Base-by-base conservation (phyloP, 2,888 invertebrate species). In the Ephialtes manifestator region DNA sequence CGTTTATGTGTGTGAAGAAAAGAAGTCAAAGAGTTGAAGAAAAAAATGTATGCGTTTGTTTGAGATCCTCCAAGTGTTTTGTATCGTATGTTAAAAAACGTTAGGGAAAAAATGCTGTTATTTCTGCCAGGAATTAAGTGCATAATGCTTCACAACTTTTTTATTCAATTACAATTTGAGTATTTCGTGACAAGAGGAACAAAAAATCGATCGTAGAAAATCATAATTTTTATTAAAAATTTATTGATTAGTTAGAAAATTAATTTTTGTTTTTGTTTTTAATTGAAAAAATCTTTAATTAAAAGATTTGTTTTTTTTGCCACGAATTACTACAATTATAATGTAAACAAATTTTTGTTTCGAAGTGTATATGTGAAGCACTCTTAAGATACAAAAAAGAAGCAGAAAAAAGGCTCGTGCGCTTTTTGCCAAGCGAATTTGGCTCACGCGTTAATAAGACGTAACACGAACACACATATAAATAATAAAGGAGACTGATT, bases 381-480 rank as follows among this genome's bases (percentile, higher is more conserved):
- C 10, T 39, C 10, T 20, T 11, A 55, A 55, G 24, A 55, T 11
- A 55, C 1, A 11, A 18, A 43, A 65, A 4, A 43, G 43, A n/a
- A 67, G 46, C 4, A 10, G n/a, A 43, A 68, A 68, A 15, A 63
- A 75, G 75, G 63, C 48, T 63, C 48, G 75, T 63, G 60, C 48
- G 35, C 28, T 24, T 48, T 60, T 75, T n/a, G 58, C 55, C 58
- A 39, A 48, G 55, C 1, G 55, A 2, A 24, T 55, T 55, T 55
- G 55, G 55, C 55, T 55, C 55, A 4, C 55, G 20, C n/a, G 15
- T 48, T n/a, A 3, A 55, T 7, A 20, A 20, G 24, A 55, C 53
- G 55, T 7, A 48, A 48, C 5, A 15, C 48, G 13, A 0, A 48
- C n/a, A 15, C 48, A 48, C 1, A 3, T 1, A 48, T 15, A 48